Evolutionary conservation across 2,113 vertebrate species (phyloP).

Genomic region (Sigmodon hispidus): DNA sequence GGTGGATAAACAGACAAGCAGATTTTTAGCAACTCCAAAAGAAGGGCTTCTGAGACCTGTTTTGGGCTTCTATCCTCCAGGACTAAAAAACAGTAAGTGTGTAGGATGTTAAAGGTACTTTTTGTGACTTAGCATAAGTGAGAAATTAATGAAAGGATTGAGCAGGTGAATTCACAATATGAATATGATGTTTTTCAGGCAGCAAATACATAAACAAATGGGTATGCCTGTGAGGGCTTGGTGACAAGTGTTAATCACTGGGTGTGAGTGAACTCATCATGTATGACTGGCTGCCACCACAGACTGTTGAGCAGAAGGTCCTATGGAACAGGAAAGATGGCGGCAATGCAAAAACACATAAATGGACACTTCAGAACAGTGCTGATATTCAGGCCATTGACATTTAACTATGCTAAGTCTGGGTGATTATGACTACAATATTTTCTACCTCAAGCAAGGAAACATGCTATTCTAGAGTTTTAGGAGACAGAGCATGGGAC

Average conservation of each 20-base stretch:
- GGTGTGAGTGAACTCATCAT: not conserved
- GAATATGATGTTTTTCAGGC: not conserved
- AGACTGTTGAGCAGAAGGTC: not conserved
- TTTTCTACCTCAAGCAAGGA: not conserved
- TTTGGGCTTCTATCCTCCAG: not conserved
- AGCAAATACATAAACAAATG: not conserved
- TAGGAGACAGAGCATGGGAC: not conserved
- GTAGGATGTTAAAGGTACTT: not conserved
- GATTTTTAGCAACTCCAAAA: not conserved
- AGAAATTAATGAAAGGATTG: not conserved
- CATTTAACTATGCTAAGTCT: not conserved
- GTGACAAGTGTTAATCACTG: not conserved
- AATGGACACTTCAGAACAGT: not conserved
- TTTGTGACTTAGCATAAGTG: not conserved
- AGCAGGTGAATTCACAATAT: not conserved
- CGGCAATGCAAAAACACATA: not conserved
- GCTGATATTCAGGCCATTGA: not conserved
- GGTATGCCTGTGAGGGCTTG: not conserved
- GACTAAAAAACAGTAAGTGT: not conserved
- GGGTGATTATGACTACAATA: not conserved
- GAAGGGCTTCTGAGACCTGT: not conserved
- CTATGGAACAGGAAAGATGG: not conserved
- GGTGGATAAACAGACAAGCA: not conserved
- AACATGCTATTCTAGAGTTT: not conserved
- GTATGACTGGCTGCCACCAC: not conserved